Percentiles rank a stretch among this genome's conserved stretches.
phyloP scores from a whole-genome alignment of 2,888 invertebrate genomes.

The Cephalotes varians region DNA sequence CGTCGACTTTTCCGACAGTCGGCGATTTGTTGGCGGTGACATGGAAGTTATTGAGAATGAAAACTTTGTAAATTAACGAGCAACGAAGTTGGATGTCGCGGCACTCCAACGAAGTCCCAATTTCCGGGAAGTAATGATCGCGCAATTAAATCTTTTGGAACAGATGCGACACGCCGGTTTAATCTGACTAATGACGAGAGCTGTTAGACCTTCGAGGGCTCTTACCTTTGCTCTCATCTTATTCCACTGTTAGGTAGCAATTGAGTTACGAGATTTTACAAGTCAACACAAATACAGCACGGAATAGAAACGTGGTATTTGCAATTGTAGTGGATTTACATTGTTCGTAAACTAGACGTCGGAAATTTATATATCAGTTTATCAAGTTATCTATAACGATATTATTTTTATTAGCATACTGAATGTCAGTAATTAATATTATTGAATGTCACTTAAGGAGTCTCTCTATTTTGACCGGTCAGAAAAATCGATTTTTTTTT shows the following conservation, averaged over 20 bases:
- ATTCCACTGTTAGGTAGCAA: neutral
- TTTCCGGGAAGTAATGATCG: constrained; percentile 12
- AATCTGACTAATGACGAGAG: constrained; percentile 15
- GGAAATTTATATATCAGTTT: neutral
- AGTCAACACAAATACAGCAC: neutral
- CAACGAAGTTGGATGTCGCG: constrained; percentile 5
- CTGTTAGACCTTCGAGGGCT: neutral
- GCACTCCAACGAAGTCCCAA: neutral
- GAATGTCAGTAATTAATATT: too few species aligned
- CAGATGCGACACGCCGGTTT: constrained; percentile 12
- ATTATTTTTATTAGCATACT: neutral
- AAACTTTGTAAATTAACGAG: constrained; percentile 36
- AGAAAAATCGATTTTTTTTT: too few species aligned
- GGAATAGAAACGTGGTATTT: constrained; percentile 3
- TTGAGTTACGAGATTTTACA: neutral
- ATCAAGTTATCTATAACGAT: neutral
- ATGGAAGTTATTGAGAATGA: constrained; percentile 29
- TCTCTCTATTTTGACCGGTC: too few species aligned
- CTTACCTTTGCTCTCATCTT: constrained; percentile 15
- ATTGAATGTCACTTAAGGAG: neutral
- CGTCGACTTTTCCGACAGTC: neutral
- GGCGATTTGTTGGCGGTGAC: neutral
- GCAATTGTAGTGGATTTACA: neutral
- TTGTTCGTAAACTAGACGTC: neutral
- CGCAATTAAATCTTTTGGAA: constrained; percentile 30